Base-by-base conservation (phyloP, 2,888 invertebrate species). In the Slavum lentiscoides region DNA sequence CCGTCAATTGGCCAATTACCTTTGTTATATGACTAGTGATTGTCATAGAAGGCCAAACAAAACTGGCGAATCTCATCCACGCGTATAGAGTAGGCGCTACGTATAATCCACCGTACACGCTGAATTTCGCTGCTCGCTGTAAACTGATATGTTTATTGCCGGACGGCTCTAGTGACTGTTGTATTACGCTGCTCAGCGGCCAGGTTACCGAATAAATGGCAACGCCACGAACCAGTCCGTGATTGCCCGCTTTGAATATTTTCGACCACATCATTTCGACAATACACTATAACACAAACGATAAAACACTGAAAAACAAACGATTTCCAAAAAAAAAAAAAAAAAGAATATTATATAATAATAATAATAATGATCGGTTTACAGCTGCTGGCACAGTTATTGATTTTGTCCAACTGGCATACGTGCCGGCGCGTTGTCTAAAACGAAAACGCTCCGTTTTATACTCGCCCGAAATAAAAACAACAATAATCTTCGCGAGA, bases 21-120 rank as follows among this genome's bases (percentile, higher is more conserved):
- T 94, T 94, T 66, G 90, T 90, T 37, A 94, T 85, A n/a, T 92
- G 93, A 83, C 90, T 90, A 85, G 89, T 89, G 62, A 94, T 85
- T 75, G 90, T 89, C 83, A 89, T 90, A 66, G 90, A 90, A 43
- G 94, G 94, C 92, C 93, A 93, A 86, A 94, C 88, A 74, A 89
- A 88, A 84, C 90, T 90, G n/a, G 93, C 92, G 74, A 93, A 86
- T 86, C 90, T 91, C 72, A 95, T 83, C 85, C 85, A 85, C 17
- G 83, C 81, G 74, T 84, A 84, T 37, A 85, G 74, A 49, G 84
- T 84, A 13, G 85, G 85, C 62, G 85, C 85, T 15, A 85, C 85
- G 82, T 82, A 85, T 55, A 83, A 83, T 53, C 84, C 82, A 30
- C 85, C 85, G 72, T 84, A 85, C n/a, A 85, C 70, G 67, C 83